Evolutionary conservation across 2,888 invertebrate species (phyloP).

Genomic region (Amphimallon solstitiale): DNA sequence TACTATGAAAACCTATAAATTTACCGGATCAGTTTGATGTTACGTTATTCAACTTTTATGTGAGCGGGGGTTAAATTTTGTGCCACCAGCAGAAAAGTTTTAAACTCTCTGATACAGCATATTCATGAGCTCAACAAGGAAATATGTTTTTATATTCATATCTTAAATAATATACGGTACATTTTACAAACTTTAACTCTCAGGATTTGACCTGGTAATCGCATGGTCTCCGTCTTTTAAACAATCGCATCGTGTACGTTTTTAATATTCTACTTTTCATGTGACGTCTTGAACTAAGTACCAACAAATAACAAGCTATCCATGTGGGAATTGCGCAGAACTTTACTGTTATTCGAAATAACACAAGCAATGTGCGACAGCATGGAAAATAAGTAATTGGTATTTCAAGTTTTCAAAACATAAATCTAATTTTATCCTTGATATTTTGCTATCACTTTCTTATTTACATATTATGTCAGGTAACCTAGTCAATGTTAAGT

Average conservation of each 20-base stretch:
- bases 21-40: constrained; percentile 48
- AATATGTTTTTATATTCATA: constrained; percentile 40
- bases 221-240: background rate
- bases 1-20: constrained; percentile 51
- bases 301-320: too few relatives aligned
- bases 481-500: too few relatives aligned
- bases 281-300: too few relatives aligned
- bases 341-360: too few relatives aligned
- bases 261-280: background rate
- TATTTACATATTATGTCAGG: too few relatives aligned
- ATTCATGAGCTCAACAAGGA: constrained; percentile 42
- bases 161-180: constrained; percentile 34
- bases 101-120: constrained; percentile 50
- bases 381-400: too few relatives aligned
- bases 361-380: too few relatives aligned
- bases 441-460: too few relatives aligned
- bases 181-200: constrained; percentile 21
- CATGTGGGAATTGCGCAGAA: too few relatives aligned
- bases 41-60: constrained; percentile 54
- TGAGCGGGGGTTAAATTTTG: constrained; percentile 53
- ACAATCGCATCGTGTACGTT: background rate
- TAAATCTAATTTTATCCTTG: too few relatives aligned
- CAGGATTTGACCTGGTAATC: constrained; percentile 6
- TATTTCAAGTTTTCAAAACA: too few relatives aligned
- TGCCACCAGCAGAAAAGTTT: constrained; percentile 54